Evolutionary conservation across 2,888 invertebrate genomes (phyloP).

Genomic region (Halictus quadricinctus): DNA sequence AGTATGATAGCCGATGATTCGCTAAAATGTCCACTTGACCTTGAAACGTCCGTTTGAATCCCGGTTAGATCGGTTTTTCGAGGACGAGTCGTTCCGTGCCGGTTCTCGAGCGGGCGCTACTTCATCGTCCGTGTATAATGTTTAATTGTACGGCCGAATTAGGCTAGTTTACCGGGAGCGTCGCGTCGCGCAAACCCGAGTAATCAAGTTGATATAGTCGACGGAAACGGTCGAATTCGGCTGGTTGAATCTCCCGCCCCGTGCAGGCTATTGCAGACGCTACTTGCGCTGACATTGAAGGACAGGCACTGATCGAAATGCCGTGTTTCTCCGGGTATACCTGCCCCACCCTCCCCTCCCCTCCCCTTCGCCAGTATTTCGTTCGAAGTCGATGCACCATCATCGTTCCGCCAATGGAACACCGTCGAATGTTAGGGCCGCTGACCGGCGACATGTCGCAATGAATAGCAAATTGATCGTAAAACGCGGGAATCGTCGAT

Average conservation of each 20-base stretch:
- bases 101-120: neutral
- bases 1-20: too few relatives aligned
- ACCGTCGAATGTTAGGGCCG: constrained; percentile 59
- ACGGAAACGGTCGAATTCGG: constrained; percentile 43
- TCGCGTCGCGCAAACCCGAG: neutral
- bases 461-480: constrained; percentile 59
- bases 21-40: too few relatives aligned
- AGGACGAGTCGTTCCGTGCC: neutral
- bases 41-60: too few relatives aligned
- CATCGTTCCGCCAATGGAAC: constrained; percentile 68
- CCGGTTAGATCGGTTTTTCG: neutral
- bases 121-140: neutral
- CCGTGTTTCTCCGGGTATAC: constrained; percentile 68
- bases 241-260: constrained; percentile 16
- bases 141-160: neutral
- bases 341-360: neutral
- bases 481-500: constrained; percentile 44
- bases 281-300: constrained; percentile 50
- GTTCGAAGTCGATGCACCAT: constrained; percentile 61
- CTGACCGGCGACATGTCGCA: constrained; percentile 41
- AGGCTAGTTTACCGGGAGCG: neutral
- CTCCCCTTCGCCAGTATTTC: constrained; percentile 27
- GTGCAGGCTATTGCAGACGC: constrained; percentile 32
- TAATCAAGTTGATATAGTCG: constrained; percentile 35
- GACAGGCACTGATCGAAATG: constrained; percentile 73